phyloP scores from a whole-genome alignment of 2,888 invertebrate species.

The Ormia ochracea region DNA sequence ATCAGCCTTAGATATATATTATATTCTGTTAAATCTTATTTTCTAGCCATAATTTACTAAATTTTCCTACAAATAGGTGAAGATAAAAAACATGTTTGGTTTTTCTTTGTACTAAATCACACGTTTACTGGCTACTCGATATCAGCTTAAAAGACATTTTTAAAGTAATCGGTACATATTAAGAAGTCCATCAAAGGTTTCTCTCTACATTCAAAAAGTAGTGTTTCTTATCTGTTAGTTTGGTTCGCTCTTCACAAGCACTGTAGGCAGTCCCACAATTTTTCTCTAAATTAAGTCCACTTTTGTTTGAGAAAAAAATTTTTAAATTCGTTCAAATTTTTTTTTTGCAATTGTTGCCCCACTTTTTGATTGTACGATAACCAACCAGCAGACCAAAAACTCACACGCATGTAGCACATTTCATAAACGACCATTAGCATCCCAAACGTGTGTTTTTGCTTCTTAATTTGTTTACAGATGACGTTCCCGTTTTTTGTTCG shows the following conservation, averaged over 20 bases:
- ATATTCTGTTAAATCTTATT: not conserved
- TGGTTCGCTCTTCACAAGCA: conserved; percentile 1
- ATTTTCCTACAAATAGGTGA: conserved; percentile 6
- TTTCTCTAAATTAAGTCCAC: not conserved
- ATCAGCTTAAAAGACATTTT: conserved; percentile 17
- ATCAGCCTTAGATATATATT: not conserved
- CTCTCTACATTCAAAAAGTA: not conserved
- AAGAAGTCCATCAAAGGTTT: conserved; percentile 16
- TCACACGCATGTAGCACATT: not conserved
- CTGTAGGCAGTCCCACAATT: conserved; percentile 1
- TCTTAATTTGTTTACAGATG: conserved; percentile 39
- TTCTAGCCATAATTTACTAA: not conserved
- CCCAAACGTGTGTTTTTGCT: conserved; percentile 13
- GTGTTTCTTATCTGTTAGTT: not conserved
- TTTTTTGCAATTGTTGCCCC: conserved; percentile 37
- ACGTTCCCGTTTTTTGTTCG: conserved; percentile 37
- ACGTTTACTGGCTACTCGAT: not conserved
- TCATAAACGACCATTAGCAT: not conserved
- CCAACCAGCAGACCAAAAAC: not conserved
- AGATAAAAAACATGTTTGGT: not conserved
- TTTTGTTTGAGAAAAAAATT: conserved; percentile 4
- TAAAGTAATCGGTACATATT: conserved; percentile 23
- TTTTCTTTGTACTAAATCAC: conserved; percentile 1
- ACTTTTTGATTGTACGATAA: conserved; percentile 25
- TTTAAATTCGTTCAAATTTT: not conserved